phyloP scores from a whole-genome alignment of 2,888 invertebrate genomes.

The Cordilura impudica region DNA sequence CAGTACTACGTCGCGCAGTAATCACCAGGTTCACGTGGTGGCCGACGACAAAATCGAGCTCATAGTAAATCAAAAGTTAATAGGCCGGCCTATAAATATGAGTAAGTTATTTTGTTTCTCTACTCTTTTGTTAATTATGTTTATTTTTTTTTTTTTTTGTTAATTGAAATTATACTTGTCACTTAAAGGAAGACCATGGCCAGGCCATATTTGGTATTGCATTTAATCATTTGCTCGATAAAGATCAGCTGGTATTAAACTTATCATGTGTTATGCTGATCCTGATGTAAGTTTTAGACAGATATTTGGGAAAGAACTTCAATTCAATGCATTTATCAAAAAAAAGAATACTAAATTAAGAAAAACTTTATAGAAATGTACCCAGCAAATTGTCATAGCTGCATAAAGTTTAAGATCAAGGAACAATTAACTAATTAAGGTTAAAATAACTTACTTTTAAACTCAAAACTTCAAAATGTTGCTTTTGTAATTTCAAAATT shows the following conservation, averaged over 20 bases:
- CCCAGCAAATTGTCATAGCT: no score
- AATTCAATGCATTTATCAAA: no score
- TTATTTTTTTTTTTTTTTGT: slow-evolving; percentile 28
- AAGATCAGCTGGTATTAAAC: slow-evolving; percentile 89
- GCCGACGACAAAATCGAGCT: slow-evolving; percentile 69
- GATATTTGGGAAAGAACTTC: neutral
- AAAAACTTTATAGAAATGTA: no score
- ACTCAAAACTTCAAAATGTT: no score
- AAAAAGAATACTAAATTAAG: no score
- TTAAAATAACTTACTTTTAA: no score
- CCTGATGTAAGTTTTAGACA: slow-evolving; percentile 85
- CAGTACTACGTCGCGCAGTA: slow-evolving; percentile 75
- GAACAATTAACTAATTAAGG: no score
- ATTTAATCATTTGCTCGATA: slow-evolving; percentile 92
- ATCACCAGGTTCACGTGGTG: slow-evolving; percentile 72
- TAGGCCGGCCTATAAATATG: slow-evolving; percentile 74
- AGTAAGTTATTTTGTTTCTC: slow-evolving; percentile 70
- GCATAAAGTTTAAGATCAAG: no score
- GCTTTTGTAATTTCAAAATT: no score
- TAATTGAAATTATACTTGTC: slow-evolving; percentile 81
- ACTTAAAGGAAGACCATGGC: slow-evolving; percentile 94
- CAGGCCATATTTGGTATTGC: slow-evolving; percentile 95
- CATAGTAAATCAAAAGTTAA: slow-evolving; percentile 70
- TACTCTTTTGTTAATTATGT: neutral
- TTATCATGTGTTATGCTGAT: slow-evolving; percentile 94